A percentile compares a stretch with the other conserved stretches of the same genome.
Evolutionary conservation across 1,140 invertebrate species (phyloP).

Genomic region (Theocolax elegans): DNA sequence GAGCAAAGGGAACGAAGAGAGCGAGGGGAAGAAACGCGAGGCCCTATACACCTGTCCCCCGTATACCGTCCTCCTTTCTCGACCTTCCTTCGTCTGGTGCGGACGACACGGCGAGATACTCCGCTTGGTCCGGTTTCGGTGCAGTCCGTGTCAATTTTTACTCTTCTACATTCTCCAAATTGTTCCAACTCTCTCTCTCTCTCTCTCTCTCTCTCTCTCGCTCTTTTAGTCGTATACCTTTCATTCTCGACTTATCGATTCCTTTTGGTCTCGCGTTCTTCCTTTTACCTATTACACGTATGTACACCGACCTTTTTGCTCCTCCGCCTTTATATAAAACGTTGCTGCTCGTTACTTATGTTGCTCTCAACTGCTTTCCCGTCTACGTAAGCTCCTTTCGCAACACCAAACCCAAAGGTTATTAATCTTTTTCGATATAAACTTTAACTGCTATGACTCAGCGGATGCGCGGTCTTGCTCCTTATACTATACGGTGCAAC

Average conservation of each 20-base stretch:
- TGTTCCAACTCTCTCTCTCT: constrained; percentile 19
- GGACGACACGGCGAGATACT: constrained; percentile 8
- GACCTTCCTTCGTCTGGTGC: background rate
- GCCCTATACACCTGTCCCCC: constrained; percentile 21
- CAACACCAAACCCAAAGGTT: background rate
- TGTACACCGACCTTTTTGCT: background rate
- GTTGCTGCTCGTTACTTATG: background rate
- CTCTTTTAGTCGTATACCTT: background rate
- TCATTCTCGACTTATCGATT: constrained; percentile 5
- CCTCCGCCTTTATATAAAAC: background rate
- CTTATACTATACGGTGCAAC: too few species aligned
- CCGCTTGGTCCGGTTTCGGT: background rate
- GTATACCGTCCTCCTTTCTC: background rate
- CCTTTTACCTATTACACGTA: background rate
- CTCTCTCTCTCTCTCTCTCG: constrained; percentile 2
- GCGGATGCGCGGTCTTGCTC: constrained; percentile 18
- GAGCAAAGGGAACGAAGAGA: background rate
- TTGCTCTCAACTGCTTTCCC: background rate
- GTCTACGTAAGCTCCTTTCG: background rate
- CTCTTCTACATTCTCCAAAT: constrained; percentile 14
- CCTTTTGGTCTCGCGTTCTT: background rate
- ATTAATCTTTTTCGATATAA: constrained; percentile 39
- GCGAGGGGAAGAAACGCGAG: background rate
- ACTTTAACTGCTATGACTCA: constrained; percentile 30
- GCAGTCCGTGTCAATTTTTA: constrained; percentile 20